These are phyloP conservation scores for Atlantisia rogersi DNA, from an alignment of 2,113 vertebrate species.

Conservation along the genomic window DNA sequence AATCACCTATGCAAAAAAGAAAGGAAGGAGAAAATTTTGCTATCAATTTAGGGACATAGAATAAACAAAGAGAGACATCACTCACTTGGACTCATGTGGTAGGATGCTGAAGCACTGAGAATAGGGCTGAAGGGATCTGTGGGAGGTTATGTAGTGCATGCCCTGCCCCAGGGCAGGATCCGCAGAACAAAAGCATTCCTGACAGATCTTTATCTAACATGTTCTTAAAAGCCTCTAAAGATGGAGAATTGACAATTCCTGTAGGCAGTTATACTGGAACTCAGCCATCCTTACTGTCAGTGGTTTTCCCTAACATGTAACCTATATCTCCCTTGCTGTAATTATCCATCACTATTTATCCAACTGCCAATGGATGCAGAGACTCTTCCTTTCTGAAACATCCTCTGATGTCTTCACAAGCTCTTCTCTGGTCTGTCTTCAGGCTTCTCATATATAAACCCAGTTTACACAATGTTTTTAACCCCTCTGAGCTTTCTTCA, in stretches of 20 bases:
- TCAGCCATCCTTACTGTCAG: neutral
- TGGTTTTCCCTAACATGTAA: neutral
- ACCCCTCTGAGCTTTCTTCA: neutral
- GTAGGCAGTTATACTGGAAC: neutral
- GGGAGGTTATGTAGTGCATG: neutral
- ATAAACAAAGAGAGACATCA: neutral
- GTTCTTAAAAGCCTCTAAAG: neutral
- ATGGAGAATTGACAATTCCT: neutral
- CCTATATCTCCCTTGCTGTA: neutral
- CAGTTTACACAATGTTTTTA: neutral
- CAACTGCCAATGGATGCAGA: neutral
- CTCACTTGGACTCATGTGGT: neutral
- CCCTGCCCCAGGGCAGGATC: neutral
- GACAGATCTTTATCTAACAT: conserved; percentile 8
- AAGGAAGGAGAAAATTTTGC: neutral
- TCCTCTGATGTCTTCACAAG: neutral
- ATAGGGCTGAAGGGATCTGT: neutral
- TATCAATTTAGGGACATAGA: neutral
- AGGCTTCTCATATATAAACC: neutral
- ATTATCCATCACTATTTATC: neutral
- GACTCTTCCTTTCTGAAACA: neutral
- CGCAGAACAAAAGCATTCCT: conserved; percentile 15
- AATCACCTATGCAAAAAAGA: conserved; percentile 79
- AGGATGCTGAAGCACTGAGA: neutral
- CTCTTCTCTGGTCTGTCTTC: neutral